A percentile compares a stretch with the other conserved stretches of the same genome.
Conservation (phyloP, 2,888 invertebrate genomes). For the Athrips mouffetella region DNA sequence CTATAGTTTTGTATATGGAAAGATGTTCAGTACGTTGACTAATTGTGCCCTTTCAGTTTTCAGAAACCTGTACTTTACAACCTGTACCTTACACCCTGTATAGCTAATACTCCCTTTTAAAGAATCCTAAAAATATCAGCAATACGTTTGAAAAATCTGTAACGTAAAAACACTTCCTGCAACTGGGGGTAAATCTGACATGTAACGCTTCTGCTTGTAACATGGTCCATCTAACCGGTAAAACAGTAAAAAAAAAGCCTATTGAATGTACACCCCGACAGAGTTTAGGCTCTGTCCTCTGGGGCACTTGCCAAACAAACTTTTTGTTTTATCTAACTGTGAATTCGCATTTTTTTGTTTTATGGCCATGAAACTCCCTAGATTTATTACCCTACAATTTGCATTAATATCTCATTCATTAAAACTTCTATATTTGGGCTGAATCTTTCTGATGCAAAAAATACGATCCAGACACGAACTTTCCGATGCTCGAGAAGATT, state of each 20-base stretch:
- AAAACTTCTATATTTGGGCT: slow-evolving; percentile 59
- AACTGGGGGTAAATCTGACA: no score
- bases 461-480: no score
- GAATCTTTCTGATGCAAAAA: slow-evolving; percentile 49
- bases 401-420: slow-evolving; percentile 75
- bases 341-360: slow-evolving; percentile 74
- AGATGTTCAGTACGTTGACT: no score
- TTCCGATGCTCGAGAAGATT: no score
- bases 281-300: slow-evolving; percentile 41
- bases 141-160: no score
- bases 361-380: slow-evolving; percentile 61
- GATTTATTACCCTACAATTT: slow-evolving; percentile 71
- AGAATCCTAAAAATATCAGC: no score
- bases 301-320: slow-evolving; percentile 66
- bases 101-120: no score
- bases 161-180: no score
- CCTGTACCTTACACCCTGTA: no score
- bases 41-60: no score
- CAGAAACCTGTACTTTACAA: no score
- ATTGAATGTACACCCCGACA: slow-evolving; percentile 21
- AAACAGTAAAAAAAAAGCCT: slow-evolving; percentile 37
- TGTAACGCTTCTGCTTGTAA: not conserved
- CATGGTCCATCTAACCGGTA: slow-evolving; percentile 29
- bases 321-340: slow-evolving; percentile 74
- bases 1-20: no score